Conservation (phyloP, 1,140 invertebrate genomes). For the Oedothorax gibbosus region DNA sequence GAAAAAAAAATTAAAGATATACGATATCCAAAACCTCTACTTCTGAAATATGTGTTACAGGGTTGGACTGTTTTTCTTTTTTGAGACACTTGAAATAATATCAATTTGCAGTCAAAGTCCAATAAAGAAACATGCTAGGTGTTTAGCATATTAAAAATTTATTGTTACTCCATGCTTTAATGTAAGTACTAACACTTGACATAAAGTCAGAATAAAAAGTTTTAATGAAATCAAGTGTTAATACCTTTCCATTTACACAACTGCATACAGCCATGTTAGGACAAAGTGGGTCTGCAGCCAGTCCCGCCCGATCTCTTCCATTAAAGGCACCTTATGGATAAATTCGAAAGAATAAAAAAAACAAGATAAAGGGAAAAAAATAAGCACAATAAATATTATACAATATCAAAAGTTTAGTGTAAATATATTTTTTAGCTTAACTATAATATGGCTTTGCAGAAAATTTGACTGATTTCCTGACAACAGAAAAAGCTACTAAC, state of each 20-base stretch:
- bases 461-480: no score
- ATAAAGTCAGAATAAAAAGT: background rate
- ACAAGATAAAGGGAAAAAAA: no score
- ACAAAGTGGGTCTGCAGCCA: constrained; percentile 71
- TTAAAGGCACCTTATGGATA: constrained; percentile 67
- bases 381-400: no score
- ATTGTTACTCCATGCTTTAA: no score
- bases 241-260: constrained; percentile 70
- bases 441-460: no score
- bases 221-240: background rate
- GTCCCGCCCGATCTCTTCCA: constrained; percentile 70
- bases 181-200: background rate
- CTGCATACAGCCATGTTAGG: constrained; percentile 72
- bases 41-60: no score
- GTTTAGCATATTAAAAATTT: background rate
- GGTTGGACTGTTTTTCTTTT: no score
- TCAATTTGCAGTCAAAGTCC: background rate
- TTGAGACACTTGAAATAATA: background rate
- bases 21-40: no score
- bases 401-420: no score
- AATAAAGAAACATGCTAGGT: background rate
- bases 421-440: no score
- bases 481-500: no score
- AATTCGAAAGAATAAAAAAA: background rate
- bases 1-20: no score